Base-by-base conservation (phyloP, 2,113 vertebrate genomes). In the Meleagris gallopavo region DNA sequence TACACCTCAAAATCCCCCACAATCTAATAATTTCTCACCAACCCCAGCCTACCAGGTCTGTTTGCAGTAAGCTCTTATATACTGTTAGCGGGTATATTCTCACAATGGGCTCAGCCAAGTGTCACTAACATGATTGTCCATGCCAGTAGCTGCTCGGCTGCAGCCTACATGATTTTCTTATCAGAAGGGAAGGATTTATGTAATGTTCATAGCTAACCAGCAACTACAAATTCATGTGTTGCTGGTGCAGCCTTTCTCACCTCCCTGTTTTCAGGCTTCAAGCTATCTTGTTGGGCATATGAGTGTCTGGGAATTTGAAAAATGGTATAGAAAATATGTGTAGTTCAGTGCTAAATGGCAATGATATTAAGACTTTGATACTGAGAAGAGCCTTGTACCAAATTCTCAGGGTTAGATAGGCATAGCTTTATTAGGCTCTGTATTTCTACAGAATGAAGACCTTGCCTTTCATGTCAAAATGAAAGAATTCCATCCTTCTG, bases 81-180 rank as follows among this genome's bases (percentile, higher is more conserved):
- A 94, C 83, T 77, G 65, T 91, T 89, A 78, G 85, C 0, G 20
- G 55, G 79, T 93, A 41, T 95, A 66, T 89, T 88, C 85, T 89
- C 85, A 95, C 93, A 95, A 96, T 89, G 21, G 86, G 83, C 85
- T 95, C 88, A 27, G 73, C 83, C 73, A 66, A 93, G 88, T 95
- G 86, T 78, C 90, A 45, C 95, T 96, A 90, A 94, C 61, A 50
- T 82, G 92, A 93, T 95, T 95, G 95, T 94, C 93, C 90, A 27
- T 95, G 93, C 88, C 96, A 95, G 76, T 88, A 86, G 73, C 93
- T 97, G 94, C 96, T 96, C 89, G 86, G 73, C 95, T 95, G 77
- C 94, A 96, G 94, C 86, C 90, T 84, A 93, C 83, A 78, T 75
- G 76, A 75, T 90, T 91, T 79, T 69, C 36, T 88, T 93, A 93